Evolutionary conservation across 2,113 vertebrate species (phyloP).

Genomic region (Blennius ocellaris): DNA sequence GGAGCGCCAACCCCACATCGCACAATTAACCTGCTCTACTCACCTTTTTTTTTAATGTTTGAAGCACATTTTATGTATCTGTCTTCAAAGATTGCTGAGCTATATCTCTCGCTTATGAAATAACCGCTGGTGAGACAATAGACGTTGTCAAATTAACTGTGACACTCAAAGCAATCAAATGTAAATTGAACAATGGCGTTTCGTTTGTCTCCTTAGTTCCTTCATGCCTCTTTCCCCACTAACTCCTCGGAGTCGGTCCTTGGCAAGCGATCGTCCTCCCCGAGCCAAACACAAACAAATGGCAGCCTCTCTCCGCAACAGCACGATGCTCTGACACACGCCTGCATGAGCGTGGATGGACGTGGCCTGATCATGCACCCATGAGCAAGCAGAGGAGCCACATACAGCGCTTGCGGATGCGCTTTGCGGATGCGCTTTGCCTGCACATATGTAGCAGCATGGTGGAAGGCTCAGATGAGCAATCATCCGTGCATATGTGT

Average conservation of each 20-base stretch:
- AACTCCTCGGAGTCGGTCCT: conserved; percentile 46
- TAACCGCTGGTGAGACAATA: not conserved
- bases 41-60: too few relatives aligned
- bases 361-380: conserved; percentile 33
- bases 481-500: conserved; percentile 33
- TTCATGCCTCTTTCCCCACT: conserved; percentile 20
- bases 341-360: conserved; percentile 43
- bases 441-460: conserved; percentile 48
- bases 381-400: conserved; percentile 29
- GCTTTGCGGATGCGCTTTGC: conserved; percentile 12
- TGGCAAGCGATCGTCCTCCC: conserved; percentile 59
- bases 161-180: too few relatives aligned
- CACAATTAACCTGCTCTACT: too few relatives aligned
- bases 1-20: too few relatives aligned
- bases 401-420: conserved; percentile 36
- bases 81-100: too few relatives aligned
- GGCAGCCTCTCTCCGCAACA: conserved; percentile 59
- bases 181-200: not conserved
- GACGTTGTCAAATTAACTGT: not conserved
- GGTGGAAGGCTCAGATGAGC: conserved; percentile 44
- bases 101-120: not conserved
- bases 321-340: conserved; percentile 57
- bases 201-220: conserved; percentile 17
- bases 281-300: conserved; percentile 72
- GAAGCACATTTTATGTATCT: too few relatives aligned